Evolutionary conservation across 2,113 vertebrate species (phyloP).

Genomic region (Hyaena hyaena): DNA sequence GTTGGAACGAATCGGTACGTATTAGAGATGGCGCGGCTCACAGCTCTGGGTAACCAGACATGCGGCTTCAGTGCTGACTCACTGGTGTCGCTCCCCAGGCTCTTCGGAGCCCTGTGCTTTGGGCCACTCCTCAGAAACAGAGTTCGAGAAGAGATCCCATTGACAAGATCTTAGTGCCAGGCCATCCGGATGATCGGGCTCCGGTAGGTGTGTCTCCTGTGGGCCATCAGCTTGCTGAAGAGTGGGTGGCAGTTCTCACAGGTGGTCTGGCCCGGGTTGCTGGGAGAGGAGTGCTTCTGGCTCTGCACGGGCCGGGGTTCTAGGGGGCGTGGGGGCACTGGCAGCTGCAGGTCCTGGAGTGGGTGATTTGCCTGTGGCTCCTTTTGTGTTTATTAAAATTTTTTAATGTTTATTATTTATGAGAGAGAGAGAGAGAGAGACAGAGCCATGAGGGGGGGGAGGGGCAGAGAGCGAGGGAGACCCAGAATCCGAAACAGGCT

Average conservation of each 20-base stretch:
- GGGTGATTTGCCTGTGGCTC: background rate
- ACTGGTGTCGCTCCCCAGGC: background rate
- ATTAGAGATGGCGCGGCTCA: background rate
- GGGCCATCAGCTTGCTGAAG: background rate
- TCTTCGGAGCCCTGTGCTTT: background rate
- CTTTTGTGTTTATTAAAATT: background rate
- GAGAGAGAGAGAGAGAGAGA: no score
- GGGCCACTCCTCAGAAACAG: background rate
- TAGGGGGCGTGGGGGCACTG: background rate
- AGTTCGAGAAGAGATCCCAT: background rate
- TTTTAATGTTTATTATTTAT: no score
- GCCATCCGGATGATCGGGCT: background rate
- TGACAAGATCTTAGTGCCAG: background rate
- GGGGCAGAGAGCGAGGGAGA: no score
- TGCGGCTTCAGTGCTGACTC: background rate
- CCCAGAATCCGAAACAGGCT: no score
- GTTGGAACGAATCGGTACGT: background rate
- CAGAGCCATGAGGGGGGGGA: no score
- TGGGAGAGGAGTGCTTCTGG: background rate
- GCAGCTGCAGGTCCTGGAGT: background rate
- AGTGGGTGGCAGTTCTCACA: background rate
- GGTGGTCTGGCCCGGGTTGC: background rate
- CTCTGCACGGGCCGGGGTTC: background rate
- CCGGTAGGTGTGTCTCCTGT: background rate
- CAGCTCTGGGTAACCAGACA: background rate